Conservation (phyloP, 2,797 vertebrate species). For the Mormyrops attenuatus region DNA sequence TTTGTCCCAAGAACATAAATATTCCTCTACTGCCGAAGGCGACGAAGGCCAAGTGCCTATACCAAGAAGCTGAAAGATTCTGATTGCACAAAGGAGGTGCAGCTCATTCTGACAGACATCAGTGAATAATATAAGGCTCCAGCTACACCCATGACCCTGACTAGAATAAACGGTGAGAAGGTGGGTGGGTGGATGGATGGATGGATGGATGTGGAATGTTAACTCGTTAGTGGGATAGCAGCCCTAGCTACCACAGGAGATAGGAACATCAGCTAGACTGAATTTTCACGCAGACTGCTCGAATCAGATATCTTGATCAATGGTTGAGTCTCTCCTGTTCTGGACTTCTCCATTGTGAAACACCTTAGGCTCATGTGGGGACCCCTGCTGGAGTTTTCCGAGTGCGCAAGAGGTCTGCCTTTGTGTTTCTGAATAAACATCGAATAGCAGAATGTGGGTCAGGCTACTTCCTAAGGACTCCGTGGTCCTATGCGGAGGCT, state of each 20-base stretch:
- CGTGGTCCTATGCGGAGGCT: not conserved
- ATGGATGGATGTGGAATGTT: not conserved
- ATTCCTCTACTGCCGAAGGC: not conserved
- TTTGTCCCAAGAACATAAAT: not conserved
- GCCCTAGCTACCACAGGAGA: not conserved
- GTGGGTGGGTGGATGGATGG: not conserved
- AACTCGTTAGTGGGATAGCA: not conserved
- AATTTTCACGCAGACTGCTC: not conserved
- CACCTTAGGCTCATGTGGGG: not conserved
- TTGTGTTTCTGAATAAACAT: not conserved
- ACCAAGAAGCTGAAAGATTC: not conserved
- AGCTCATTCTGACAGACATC: not conserved
- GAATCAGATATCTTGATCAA: not conserved
- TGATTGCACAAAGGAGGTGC: not conserved
- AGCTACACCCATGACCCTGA: not conserved
- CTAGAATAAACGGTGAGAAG: not conserved
- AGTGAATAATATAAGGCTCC: not conserved
- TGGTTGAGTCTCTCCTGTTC: not conserved
- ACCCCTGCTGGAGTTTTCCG: not conserved
- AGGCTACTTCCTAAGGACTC: not conserved
- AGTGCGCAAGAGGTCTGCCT: not conserved
- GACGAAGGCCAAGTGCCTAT: not conserved
- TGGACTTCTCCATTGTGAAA: not conserved
- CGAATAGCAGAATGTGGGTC: not conserved
- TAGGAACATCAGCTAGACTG: not conserved